Percentiles rank a stretch among this genome's conserved stretches.
Conservation (phyloP, 2,797 vertebrate genomes). For the Acanthornis magna region DNA sequence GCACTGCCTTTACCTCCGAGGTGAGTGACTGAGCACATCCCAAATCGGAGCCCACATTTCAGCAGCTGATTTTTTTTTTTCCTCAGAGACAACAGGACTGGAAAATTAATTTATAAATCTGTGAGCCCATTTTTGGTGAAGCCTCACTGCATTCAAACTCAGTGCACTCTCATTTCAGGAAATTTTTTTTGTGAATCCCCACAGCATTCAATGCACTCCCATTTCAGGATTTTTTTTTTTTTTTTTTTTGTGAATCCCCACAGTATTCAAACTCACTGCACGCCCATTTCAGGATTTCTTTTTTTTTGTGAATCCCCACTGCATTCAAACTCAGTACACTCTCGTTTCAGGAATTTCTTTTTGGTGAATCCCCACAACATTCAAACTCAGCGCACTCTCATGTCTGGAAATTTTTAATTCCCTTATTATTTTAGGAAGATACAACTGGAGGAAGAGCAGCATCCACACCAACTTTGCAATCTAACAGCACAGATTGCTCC, state of each 20-base stretch:
- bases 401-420: background rate
- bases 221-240: background rate
- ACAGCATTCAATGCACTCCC: too few species aligned
- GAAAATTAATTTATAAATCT: background rate
- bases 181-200: background rate
- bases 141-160: background rate
- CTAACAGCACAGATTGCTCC: background rate
- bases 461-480: background rate
- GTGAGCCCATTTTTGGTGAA: background rate
- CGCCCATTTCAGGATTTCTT: too few species aligned
- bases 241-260: background rate
- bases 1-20: accelerated
- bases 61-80: background rate
- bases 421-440: background rate
- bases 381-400: too few species aligned
- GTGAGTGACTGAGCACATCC: background rate
- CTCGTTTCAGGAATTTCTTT: background rate
- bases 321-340: too few species aligned
- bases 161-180: too few species aligned
- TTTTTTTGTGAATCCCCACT: background rate
- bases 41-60: accelerated
- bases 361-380: background rate
- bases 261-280: too few species aligned
- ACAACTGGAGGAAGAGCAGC: background rate
- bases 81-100: background rate